A percentile compares a stretch with the other conserved stretches of the same genome.
phyloP scores from a whole-genome alignment of 2,113 vertebrate species.

The Heptranchias perlo region DNA sequence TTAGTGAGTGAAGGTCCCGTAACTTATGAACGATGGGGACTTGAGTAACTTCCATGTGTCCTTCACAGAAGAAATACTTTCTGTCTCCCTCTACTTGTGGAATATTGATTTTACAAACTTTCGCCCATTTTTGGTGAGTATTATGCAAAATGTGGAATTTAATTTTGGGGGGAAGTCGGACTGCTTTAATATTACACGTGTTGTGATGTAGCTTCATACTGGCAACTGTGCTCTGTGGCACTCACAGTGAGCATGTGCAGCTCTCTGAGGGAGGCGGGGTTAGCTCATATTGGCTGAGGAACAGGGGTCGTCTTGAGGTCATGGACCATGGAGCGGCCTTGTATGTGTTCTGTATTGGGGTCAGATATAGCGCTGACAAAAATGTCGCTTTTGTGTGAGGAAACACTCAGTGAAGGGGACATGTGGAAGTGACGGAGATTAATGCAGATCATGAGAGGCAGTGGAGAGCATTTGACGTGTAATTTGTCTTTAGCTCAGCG shows the following conservation, averaged over 20 bases:
- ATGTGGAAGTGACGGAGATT: background rate
- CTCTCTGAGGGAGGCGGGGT: background rate
- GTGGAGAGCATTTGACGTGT: background rate
- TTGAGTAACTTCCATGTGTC: background rate
- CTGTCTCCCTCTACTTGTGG: too few relatives aligned
- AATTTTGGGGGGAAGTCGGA: too few relatives aligned
- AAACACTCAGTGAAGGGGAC: background rate
- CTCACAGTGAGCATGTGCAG: background rate
- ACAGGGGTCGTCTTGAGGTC: background rate
- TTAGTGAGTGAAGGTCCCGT: background rate
- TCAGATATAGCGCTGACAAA: background rate
- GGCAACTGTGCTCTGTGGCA: too few relatives aligned
- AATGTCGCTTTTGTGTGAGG: background rate
- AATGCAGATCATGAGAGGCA: background rate
- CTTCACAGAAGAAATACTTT: background rate
- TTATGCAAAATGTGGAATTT: background rate
- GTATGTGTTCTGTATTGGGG: background rate
- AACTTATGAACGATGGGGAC: background rate
- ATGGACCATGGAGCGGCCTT: background rate
- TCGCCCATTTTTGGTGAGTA: background rate
- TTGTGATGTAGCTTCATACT: background rate
- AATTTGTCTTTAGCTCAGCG: background rate
- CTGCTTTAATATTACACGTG: background rate
- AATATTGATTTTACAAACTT: background rate
- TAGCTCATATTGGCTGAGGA: background rate